phyloP scores from a whole-genome alignment of 1,140 invertebrate genomes.

The Drosophila arizonae region DNA sequence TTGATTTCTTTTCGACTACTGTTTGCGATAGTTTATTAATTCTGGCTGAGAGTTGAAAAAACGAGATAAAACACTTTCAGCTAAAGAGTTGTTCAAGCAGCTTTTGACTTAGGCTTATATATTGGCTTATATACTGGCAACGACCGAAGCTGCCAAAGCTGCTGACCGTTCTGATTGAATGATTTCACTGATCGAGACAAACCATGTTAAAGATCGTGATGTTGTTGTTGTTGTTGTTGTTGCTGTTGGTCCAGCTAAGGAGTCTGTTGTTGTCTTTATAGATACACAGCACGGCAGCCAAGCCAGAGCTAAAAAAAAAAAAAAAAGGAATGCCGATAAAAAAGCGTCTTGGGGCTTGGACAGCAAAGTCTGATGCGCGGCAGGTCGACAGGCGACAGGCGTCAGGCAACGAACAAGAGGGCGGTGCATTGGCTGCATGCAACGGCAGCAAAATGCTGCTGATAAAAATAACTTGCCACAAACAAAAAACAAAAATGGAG shows the following conservation, averaged over 20 bases:
- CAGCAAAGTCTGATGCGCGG: slow-evolving; percentile 28
- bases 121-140: slow-evolving; percentile 66
- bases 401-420: background rate
- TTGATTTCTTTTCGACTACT: slow-evolving; percentile 18
- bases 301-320: slow-evolving; percentile 5
- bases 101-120: slow-evolving; percentile 51
- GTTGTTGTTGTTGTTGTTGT: slow-evolving; percentile 32
- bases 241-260: slow-evolving; percentile 12
- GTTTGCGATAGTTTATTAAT: slow-evolving; percentile 9
- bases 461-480: slow-evolving; percentile 80
- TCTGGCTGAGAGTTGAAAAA: background rate
- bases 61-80: slow-evolving; percentile 53
- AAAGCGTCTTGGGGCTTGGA: slow-evolving; percentile 27
- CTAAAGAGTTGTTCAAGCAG: slow-evolving; percentile 53
- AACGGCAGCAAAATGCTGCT: slow-evolving; percentile 73
- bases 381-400: slow-evolving; percentile 33
- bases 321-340: slow-evolving; percentile 50
- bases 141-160: slow-evolving; percentile 62
- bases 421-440: slow-evolving; percentile 48
- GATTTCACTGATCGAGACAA: slow-evolving; percentile 81
- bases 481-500: slow-evolving; percentile 22
- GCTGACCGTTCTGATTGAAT: slow-evolving; percentile 79
- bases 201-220: slow-evolving; percentile 80
- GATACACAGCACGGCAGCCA: slow-evolving; percentile 65
- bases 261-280: slow-evolving; percentile 68